Conservation (phyloP, 2,113 vertebrate genomes). For the Menidia beryllina region DNA sequence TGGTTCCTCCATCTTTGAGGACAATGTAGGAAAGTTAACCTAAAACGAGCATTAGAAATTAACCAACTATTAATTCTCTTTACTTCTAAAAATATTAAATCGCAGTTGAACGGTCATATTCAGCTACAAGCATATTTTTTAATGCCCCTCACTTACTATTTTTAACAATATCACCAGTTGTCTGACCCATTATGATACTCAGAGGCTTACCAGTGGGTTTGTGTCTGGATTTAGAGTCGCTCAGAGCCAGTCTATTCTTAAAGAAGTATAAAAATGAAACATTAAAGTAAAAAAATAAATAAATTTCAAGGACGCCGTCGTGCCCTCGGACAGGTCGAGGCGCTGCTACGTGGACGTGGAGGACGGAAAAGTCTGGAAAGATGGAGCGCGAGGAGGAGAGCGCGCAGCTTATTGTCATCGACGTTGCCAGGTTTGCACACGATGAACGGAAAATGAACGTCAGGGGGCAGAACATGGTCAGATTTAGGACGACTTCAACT, state of each 20-base stretch:
- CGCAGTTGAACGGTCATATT: background rate
- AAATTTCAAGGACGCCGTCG: background rate
- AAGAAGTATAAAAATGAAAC: background rate
- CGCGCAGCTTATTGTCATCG: background rate
- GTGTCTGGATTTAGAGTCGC: background rate
- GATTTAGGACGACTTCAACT: too few species aligned
- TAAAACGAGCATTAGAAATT: too few species aligned
- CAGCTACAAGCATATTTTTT: background rate
- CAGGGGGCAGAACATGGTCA: too few species aligned
- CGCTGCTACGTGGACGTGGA: background rate
- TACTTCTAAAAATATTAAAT: background rate
- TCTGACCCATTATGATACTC: too few species aligned
- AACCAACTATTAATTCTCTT: background rate
- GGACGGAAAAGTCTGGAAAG: slow-evolving; percentile 54
- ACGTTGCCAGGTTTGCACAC: slow-evolving; percentile 52
- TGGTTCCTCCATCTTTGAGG: too few species aligned
- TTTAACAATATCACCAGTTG: too few species aligned
- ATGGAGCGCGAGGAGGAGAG: background rate
- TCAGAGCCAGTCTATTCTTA: background rate
- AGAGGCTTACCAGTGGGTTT: too few species aligned
- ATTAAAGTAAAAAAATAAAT: background rate
- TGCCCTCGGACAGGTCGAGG: background rate
- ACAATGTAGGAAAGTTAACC: too few species aligned
- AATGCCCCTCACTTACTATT: too few species aligned
- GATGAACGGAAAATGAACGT: too few species aligned